Evolutionary conservation across 2,797 vertebrate genomes (phyloP), one percentile per base, ranked within the genome.

Genomic region (Lemur catta): DNA sequence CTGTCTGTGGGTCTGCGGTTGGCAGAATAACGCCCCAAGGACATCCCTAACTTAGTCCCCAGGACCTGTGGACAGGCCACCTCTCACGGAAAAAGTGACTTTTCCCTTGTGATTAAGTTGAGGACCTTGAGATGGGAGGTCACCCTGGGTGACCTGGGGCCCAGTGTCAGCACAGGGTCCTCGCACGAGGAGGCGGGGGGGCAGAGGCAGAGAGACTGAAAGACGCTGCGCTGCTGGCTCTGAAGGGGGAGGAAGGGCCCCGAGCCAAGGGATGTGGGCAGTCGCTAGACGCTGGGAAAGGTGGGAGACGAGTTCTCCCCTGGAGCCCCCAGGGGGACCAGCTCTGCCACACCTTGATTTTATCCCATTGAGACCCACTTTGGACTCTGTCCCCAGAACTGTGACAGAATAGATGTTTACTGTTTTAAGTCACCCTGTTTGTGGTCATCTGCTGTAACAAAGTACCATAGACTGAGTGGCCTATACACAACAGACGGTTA

Each of bases 201-300:
- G 24, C 2, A 20, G 18, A 46, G 8, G 10, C 52, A n/a, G 38
- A 33, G 46, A 41, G n/a, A 10, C 24, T 2, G 12, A 13, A 17
- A 50, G 55, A 79, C 0, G 9, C 71, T 22, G 1, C 0, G 0
- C 50, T 71, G 43, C 38, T 9, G 22, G 61, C 24, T 30, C 3
- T 48, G 84, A 30, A 61, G 55, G 38, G n/a, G 20, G 8, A 63
- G 22, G 43, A 12, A 13, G 14, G 72, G 8, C 11, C 6, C 0
- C 0, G 0, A n/a, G 35, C 50, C 22, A 1, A 35, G 13, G 12
- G 63, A 12, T 2, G 28, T 0, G 3, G 0, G 48, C 0, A 0
- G 0, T 24, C 43, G 35, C 65, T n/a, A 7, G 57, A 69, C 0
- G 7, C 63, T 38, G 20, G 46, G 59, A 30, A 14, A 69, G 35